Evolutionary conservation across 2,797 vertebrate species (phyloP).

Genomic region (Tenualosa ilisha): DNA sequence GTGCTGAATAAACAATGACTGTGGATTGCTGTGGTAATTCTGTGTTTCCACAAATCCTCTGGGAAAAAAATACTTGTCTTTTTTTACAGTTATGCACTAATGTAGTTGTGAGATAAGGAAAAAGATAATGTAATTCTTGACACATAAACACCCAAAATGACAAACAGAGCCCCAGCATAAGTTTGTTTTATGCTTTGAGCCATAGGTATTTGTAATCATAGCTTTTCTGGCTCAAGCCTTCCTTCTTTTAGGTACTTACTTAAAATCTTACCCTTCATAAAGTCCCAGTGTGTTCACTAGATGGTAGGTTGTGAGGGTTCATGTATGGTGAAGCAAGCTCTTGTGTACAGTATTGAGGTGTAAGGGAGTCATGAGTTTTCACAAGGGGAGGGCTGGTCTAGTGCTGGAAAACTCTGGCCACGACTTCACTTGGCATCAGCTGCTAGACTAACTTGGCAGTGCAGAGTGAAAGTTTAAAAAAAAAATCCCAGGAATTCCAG

Average conservation of each 20-base stretch:
- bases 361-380: background rate
- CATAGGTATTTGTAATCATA: too few species aligned
- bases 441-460: slow-evolving; percentile 58
- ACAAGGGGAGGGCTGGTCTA: background rate
- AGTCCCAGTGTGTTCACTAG: too few species aligned
- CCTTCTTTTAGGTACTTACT: too few species aligned
- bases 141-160: too few species aligned
- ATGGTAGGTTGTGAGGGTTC: background rate
- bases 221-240: too few species aligned
- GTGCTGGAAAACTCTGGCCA: slow-evolving; percentile 29
- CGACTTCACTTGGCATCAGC: slow-evolving; percentile 58
- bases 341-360: slow-evolving; percentile 24
- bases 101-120: too few species aligned
- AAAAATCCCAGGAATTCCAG: slow-evolving; percentile 58
- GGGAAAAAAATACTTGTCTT: too few species aligned
- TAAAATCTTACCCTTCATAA: too few species aligned
- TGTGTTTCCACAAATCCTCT: background rate
- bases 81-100: too few species aligned
- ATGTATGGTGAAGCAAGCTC: background rate
- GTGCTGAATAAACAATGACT: background rate
- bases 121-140: too few species aligned
- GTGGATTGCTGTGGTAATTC: background rate
- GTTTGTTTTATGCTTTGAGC: too few species aligned
- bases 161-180: too few species aligned
- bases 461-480: slow-evolving; percentile 39